A percentile compares a stretch with the other conserved stretches of the same genome.
Conservation (phyloP, 1,140 invertebrate genomes). For the Cylas formicarius region DNA sequence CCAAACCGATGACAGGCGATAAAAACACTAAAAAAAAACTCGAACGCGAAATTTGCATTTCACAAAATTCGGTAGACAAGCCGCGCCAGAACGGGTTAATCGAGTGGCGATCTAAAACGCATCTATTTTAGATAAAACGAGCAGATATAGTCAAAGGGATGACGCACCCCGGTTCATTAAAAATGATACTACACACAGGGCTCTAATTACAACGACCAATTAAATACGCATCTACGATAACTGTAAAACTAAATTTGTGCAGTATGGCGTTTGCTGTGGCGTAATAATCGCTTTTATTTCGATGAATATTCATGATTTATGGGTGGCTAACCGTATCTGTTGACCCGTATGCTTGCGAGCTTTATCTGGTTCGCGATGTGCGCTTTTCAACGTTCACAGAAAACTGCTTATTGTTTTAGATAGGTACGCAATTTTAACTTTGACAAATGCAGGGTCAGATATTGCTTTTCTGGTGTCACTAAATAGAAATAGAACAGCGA, state of each 20-base stretch:
- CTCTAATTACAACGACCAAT: constrained; percentile 22
- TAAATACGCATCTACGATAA: constrained; percentile 24
- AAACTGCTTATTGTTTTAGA: too few species aligned
- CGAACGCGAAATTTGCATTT: too few species aligned
- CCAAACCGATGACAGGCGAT: too few species aligned
- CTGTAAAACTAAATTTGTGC: constrained; percentile 26
- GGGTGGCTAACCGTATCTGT: constrained; percentile 19
- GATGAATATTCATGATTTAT: constrained; percentile 23
- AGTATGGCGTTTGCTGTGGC: constrained; percentile 23
- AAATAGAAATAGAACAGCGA: too few species aligned
- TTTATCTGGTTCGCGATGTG: constrained; percentile 3
- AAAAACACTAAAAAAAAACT: too few species aligned
- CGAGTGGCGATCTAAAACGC: constrained; percentile 26
- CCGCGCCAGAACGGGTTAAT: constrained; percentile 6
- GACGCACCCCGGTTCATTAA: constrained; percentile 18
- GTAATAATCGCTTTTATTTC: constrained; percentile 20
- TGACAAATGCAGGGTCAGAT: too few species aligned
- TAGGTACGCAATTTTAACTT: too few species aligned
- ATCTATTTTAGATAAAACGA: constrained; percentile 29
- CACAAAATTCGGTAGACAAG: too few species aligned
- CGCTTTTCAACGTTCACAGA: neutral
- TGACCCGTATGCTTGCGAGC: constrained; percentile 18
- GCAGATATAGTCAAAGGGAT: constrained; percentile 16
- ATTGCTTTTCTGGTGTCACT: too few species aligned
- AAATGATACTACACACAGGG: constrained; percentile 9